Percentiles rank a stretch among this genome's conserved stretches.
Evolutionary conservation across 1,140 invertebrate genomes (phyloP).

Genomic region (Ceratina australensis): DNA sequence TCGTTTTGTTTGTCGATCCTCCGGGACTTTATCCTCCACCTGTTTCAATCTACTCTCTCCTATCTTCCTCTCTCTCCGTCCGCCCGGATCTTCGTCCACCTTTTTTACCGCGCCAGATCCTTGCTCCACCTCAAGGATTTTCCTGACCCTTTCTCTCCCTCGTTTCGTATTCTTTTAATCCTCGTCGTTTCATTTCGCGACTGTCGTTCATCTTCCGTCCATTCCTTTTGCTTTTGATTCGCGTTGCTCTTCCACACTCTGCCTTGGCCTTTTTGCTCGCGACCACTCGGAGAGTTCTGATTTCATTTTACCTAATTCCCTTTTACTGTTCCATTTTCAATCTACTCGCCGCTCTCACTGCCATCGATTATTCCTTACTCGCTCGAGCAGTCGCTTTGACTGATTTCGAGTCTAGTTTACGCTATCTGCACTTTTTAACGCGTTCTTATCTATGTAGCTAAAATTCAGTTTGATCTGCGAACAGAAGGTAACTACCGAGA

Average conservation of each 20-base stretch:
- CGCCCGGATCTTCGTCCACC: not conserved
- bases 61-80: not conserved
- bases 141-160: slow-evolving; percentile 4
- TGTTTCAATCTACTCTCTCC: slow-evolving; percentile 41
- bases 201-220: slow-evolving; percentile 27
- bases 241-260: not conserved
- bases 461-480: too few relatives aligned
- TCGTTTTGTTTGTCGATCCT: slow-evolving; percentile 43
- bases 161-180: slow-evolving; percentile 34
- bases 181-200: slow-evolving; percentile 24
- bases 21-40: slow-evolving; percentile 41
- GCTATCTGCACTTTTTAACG: too few relatives aligned
- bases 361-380: not conserved
- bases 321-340: too few relatives aligned
- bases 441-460: too few relatives aligned
- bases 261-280: not conserved
- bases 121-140: slow-evolving; percentile 13
- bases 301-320: too few relatives aligned
- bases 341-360: not conserved
- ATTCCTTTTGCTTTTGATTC: not conserved
- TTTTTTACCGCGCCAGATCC: slow-evolving; percentile 8
- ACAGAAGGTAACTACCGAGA: too few relatives aligned
- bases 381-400: too few relatives aligned
- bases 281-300: not conserved
- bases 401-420: too few relatives aligned